Evolutionary conservation across 2,113 vertebrate genomes (phyloP), one percentile per base, ranked within the genome.

Genomic region (Chitala chitala): DNA sequence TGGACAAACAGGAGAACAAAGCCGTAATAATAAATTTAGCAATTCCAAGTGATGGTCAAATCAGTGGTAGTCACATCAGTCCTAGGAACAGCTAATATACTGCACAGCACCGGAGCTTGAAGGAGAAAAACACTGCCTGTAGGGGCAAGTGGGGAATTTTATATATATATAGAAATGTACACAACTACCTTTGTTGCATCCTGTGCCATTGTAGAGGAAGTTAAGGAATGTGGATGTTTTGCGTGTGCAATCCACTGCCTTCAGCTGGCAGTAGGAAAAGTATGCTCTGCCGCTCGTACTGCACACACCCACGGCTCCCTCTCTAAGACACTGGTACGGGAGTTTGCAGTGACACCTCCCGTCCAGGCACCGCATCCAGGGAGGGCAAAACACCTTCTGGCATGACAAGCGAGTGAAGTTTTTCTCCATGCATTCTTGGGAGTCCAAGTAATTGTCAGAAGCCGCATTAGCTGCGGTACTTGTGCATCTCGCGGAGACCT

Each of bases 321-420:
- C 83, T 81, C 73, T 88, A 1, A 89, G 91, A 82, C 93, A 95
- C 71, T 92, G 91, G 78, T 94, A 93, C 2, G 93, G 92, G 20
- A 94, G 81, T 78, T 94, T 94, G 71, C 93, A 94, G 1, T 75
- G 5, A 68, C 93, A 94, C 15, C 15, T 77, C 0, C 88, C 87
- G 0, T 81, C 71, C 5, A 93, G 73, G 9, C 94, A 95, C 46
- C 77, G 87, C 82, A 87, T 85, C 94, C 94, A 95, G 0, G 93
- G 92, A 0, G 89, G 84, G 80, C 93, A 95, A 80, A 94, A 94
- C 15, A 92, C 87, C 80, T 92, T 94, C 1, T 76, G 5, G 31
- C 94, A 95, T 33, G 92, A 93, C 31, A 63, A 82, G 24, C 83
- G 78, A 0, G 89, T 94, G 72, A 89, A 87, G 0, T 82, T 77